phyloP scores from a whole-genome alignment of 1,140 invertebrate species.

The Aphelenchoides fujianensis region DNA sequence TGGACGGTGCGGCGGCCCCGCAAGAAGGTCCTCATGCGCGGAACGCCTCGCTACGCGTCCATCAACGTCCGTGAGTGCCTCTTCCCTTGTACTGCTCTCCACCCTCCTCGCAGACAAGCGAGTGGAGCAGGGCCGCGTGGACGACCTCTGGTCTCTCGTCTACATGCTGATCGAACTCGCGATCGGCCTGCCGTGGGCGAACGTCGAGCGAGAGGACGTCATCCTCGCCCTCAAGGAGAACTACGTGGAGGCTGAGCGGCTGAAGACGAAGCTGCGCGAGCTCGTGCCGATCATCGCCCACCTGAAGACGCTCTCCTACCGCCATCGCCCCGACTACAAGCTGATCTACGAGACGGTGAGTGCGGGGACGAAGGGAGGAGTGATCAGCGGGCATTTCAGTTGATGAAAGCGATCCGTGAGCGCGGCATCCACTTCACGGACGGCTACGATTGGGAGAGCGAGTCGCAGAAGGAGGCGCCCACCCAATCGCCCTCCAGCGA shows the following conservation, averaged over 20 bases:
- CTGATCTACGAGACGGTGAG: slow-evolving; percentile 37
- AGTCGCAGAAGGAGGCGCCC: too few relatives aligned
- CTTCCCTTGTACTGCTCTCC: too few relatives aligned
- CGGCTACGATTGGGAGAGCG: not conserved
- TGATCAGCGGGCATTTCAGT: not conserved
- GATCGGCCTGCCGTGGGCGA: slow-evolving; percentile 48
- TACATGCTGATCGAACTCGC: slow-evolving; percentile 55
- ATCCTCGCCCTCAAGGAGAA: slow-evolving; percentile 31
- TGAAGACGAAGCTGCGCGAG: slow-evolving; percentile 40
- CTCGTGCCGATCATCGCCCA: slow-evolving; percentile 43
- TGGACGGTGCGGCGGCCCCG: slow-evolving; percentile 26
- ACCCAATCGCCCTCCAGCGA: too few relatives aligned
- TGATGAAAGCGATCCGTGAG: not conserved
- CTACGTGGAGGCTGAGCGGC: slow-evolving; percentile 23
- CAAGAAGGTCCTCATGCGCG: slow-evolving; percentile 46
- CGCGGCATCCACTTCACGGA: not conserved
- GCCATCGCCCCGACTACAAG: slow-evolving; percentile 44
- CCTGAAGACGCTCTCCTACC: slow-evolving; percentile 36
- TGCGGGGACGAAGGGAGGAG: not conserved
- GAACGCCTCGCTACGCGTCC: slow-evolving; percentile 52
- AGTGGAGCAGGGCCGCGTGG: slow-evolving; percentile 50
- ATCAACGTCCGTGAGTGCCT: slow-evolving; percentile 46
- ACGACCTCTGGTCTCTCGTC: slow-evolving; percentile 54
- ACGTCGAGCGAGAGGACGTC: slow-evolving; percentile 35
- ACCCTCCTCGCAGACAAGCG: too few relatives aligned